Conservation (phyloP, 2,888 invertebrate species). For the Pseudanteris insignis region DNA sequence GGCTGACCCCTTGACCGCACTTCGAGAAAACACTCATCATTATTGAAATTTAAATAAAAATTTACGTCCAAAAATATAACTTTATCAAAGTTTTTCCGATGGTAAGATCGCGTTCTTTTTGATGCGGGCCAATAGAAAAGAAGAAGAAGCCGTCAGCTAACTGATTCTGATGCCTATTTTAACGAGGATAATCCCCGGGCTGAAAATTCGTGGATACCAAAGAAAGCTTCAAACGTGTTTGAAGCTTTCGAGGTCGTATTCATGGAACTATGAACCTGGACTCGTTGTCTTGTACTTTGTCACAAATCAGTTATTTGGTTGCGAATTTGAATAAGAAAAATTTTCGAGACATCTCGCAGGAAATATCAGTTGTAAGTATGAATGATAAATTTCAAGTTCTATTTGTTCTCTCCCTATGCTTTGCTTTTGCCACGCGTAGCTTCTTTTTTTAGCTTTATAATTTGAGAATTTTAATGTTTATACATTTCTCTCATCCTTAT, state of each 20-base stretch:
- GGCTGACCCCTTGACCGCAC: too few species aligned
- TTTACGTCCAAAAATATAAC: too few species aligned
- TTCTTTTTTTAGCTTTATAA: too few species aligned
- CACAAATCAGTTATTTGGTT: conserved; percentile 98
- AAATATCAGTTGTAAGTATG: conserved; percentile 86
- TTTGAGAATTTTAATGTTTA: too few species aligned
- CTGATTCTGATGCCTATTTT: conserved; percentile 47
- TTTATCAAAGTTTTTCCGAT: too few species aligned
- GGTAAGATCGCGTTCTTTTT: too few species aligned
- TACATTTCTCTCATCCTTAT: too few species aligned
- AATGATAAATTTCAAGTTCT: conserved; percentile 26
- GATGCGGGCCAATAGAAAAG: too few species aligned
- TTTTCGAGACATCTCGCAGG: conserved; percentile 88
- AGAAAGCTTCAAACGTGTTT: conserved; percentile 93
- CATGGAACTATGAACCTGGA: conserved; percentile 99
- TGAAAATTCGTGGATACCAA: conserved; percentile 77
- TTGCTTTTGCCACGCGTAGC: conserved; percentile 22
- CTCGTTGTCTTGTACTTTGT: conserved; percentile 97
- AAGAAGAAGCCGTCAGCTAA: too few species aligned
- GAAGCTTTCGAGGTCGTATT: conserved; percentile 89
- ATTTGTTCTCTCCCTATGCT: background rate
- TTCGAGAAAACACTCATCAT: too few species aligned
- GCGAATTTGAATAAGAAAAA: conserved; percentile 95
- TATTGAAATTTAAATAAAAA: too few species aligned
- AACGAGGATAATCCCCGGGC: conserved; percentile 65